Evolutionary conservation across 1,140 invertebrate species (phyloP), one percentile per base, ranked within the genome.

Genomic region (Drosophila ironensis): DNA sequence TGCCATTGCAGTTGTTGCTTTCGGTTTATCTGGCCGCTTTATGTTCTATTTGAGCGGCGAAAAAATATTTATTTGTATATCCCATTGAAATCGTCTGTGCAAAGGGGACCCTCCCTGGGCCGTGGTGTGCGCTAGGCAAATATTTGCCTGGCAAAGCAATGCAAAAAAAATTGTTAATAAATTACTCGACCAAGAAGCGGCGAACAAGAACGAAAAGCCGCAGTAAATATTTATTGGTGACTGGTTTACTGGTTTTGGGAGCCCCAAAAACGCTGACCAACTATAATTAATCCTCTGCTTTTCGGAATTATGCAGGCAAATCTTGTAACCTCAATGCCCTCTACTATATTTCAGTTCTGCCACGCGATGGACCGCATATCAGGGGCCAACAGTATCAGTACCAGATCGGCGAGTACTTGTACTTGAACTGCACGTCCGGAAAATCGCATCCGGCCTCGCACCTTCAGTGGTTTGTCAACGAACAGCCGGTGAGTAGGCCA

Each of bases 381-480:
- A 94, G 92, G 19, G 95, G 95, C 2, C 94, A 95, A 69, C 93
- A 95, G 84, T 92, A 93, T 88, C 93, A 95, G 88, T 94, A 96
- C 87, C 93, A 95, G 89, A 94, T 93, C 75, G 96, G 95, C 22
- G 95, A 97, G 86, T 93, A 93, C 52, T 92, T 97, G 64, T 94
- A 94, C 86, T 91, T 97, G 54, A 97, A 96, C 90, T 97, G 96
- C 88, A 96, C 95, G 12, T 96, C 95, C 16, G 94, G 93, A 25
- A 94, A 94, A 87, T 96, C 95, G 41, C 94, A 94, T 89, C 95
- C 95, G 16, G 92, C 94, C 19, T 94, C 95, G 6, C 91, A 92
- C 46, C 91, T 96, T 22, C 93, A 93, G 82, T 96, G 95, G 95
- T 96, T 93, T 90, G 95, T 96, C 88, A 96, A 97, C 88, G 95